These are phyloP conservation scores for Illadopsis cleaveri DNA, from an alignment of 2,113 vertebrate species.

Conservation along the genomic window DNA sequence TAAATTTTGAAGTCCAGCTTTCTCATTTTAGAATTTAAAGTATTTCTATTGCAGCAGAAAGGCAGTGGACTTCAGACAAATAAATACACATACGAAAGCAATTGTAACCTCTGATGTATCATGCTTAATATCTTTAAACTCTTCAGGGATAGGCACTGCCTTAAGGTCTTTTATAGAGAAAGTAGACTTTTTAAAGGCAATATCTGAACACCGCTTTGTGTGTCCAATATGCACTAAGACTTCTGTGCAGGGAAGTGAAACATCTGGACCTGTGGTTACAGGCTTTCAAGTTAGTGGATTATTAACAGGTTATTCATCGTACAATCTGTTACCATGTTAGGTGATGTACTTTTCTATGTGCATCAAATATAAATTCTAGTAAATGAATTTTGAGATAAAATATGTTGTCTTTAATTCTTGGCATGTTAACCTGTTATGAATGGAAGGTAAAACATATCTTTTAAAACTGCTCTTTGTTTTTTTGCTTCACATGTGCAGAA, in stretches of 20 bases:
- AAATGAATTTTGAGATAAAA: neutral
- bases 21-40: neutral
- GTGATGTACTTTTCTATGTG: neutral
- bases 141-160: neutral
- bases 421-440: neutral
- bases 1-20: slow-evolving; percentile 19
- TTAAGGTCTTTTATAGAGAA: neutral
- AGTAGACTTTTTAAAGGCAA: neutral
- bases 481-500: neutral
- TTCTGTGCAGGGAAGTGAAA: neutral
- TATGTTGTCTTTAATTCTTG: neutral
- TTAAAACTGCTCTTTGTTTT: neutral
- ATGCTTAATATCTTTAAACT: neutral
- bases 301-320: neutral
- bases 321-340: neutral
- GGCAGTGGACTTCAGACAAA: neutral
- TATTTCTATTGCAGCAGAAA: neutral
- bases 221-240: neutral
- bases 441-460: neutral
- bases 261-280: neutral
- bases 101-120: neutral
- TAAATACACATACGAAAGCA: neutral
- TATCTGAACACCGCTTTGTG: neutral
- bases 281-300: neutral
- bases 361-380: neutral